Evolutionary conservation across 2,888 invertebrate species (phyloP).

Genomic region (Saturnia pavonia): DNA sequence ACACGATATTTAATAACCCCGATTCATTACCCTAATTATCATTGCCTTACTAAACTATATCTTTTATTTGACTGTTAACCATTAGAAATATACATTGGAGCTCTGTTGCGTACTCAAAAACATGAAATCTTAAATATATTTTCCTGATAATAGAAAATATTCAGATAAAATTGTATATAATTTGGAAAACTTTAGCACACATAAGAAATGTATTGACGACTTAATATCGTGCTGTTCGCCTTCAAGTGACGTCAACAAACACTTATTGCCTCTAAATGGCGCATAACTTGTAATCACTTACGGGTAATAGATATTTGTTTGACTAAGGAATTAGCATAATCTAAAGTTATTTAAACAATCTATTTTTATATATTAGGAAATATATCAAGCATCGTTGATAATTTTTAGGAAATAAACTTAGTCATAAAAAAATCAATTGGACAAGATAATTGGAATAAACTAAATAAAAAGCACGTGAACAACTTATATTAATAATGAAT

Average conservation of each 20-base stretch:
- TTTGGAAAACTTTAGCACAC: no score
- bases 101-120: background rate
- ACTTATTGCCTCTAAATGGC: background rate
- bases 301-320: background rate
- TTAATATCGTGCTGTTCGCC: no score
- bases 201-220: no score
- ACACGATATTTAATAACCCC: conserved; percentile 5
- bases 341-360: background rate
- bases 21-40: background rate
- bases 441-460: background rate
- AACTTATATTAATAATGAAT: conserved; percentile 14
- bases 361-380: background rate
- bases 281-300: background rate
- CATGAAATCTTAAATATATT: background rate
- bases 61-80: background rate
- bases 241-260: background rate
- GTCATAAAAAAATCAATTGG: background rate
- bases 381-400: no score
- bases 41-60: background rate
- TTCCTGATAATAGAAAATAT: no score
- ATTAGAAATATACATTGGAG: background rate
- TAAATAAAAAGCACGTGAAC: background rate
- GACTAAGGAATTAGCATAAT: background rate
- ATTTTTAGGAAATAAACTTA: background rate
- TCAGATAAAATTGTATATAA: no score